Base-by-base conservation (phyloP, 2,888 invertebrate species). In the Lamellibrachia columna region DNA sequence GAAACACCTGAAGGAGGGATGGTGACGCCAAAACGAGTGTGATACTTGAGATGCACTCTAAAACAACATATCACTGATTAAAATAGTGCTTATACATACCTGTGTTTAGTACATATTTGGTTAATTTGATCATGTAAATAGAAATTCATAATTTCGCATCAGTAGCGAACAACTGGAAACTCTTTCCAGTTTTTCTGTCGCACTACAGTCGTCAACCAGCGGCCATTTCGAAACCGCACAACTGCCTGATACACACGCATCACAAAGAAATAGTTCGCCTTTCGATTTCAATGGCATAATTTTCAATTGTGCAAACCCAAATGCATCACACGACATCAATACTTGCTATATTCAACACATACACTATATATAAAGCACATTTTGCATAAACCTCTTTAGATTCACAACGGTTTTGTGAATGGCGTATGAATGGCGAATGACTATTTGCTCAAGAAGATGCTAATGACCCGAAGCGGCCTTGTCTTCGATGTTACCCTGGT, bases 11-110 rank as follows among this genome's bases (percentile, higher is more conserved):
- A n/a, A 15, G n/a, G 22, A n/a, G 75, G n/a, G 22, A 75, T n/a
- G 75, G 75, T 75, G 75, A 75, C 75, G 75, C 75, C 75, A 75
- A 75, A 75, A 75, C 75, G 75, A 75, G 75, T 75, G 75, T 75
- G 75, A 75, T 75, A 22, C 22, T 75, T 75, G 75, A 75, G 75
- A 75, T 75, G 75, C 3, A 75, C 75, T 75, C 75, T 75, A 22
- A 75, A 75, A 75, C 75, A 75, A 75, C 75, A 75, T 15, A 75
- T 75, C 75, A 75, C 75, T 6, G 75, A 75, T 75, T 75, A 22
- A 75, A 75, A 75, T 22, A 75, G 6, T 75, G 75, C 75, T 22
- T 22, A 75, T 75, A 75, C 75, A 75, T 75, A 75, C 75, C 75
- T 75, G 22, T 75, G 75, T 75, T 75, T n/a, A 75, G 75, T 15